These are phyloP conservation scores for Aurelia aurita DNA, from an alignment of 30 jellyfish, hydroid and myxozoan species.

Conservation along the genomic window DNA sequence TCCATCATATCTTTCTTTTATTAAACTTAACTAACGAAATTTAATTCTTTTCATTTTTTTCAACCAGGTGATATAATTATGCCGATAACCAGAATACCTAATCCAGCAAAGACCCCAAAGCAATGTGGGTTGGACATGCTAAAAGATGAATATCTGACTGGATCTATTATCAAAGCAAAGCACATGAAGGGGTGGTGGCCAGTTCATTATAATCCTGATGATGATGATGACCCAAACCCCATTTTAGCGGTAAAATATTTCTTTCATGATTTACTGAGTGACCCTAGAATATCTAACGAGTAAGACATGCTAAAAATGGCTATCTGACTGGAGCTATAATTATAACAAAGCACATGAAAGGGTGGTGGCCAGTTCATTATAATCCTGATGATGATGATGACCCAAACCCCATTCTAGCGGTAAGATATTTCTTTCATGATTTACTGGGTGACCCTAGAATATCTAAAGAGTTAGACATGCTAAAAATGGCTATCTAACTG, in stretches of 20 bases:
- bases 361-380: conserved; percentile 97
- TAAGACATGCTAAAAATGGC: conserved; percentile 60
- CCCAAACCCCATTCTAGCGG: conserved; percentile 92
- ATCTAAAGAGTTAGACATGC: conserved; percentile 74
- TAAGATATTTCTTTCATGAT: conserved; percentile 2
- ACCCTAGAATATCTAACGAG: conserved; percentile 74
- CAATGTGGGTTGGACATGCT: conserved; percentile 75
- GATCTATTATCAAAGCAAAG: conserved; percentile 82
- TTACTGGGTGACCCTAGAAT: no score
- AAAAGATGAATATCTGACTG: conserved; percentile 48
- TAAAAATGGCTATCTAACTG: conserved; percentile 51
- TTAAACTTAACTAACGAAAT: no score
- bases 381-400: conserved; percentile 97
- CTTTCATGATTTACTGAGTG: neutral
- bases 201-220: conserved; percentile 87
- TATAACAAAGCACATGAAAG: conserved; percentile 86
- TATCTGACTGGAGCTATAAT: conserved; percentile 70
- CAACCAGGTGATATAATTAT: conserved; percentile 79
- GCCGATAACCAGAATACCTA: conserved; percentile 76
- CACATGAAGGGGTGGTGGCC: conserved; percentile 99
- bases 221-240: conserved; percentile 96
- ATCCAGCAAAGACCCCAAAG: conserved; percentile 89
- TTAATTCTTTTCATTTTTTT: neutral
- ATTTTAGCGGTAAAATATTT: conserved; percentile 72
- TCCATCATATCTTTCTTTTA: no score